Percentiles rank a stretch among this genome's conserved stretches.
phyloP scores from a whole-genome alignment of 1,140 invertebrate genomes.

The Leptinotarsa defecta region DNA sequence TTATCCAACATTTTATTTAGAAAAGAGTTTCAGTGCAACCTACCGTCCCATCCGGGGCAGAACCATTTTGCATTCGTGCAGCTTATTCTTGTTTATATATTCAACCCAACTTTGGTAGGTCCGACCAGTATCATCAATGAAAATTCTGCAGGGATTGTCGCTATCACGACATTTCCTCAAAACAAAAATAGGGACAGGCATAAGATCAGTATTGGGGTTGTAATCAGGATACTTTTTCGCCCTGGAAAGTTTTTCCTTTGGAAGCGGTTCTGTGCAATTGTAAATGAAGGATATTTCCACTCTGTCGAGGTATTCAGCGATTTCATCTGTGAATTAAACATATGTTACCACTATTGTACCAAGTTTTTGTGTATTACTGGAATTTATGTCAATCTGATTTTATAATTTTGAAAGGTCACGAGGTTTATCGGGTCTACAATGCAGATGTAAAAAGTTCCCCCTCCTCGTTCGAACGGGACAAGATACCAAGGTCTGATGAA shows the following conservation, averaged over 20 bases:
- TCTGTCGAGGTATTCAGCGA: slow-evolving; percentile 41
- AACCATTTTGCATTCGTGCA: slow-evolving; percentile 51
- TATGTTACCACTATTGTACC: slow-evolving; percentile 2
- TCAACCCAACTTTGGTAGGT: slow-evolving; percentile 51
- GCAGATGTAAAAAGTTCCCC: too few relatives aligned
- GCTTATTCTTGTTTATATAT: slow-evolving; percentile 54
- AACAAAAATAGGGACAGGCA: slow-evolving; percentile 47
- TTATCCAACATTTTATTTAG: too few relatives aligned
- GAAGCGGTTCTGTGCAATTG: slow-evolving; percentile 47
- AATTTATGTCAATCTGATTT: too few relatives aligned
- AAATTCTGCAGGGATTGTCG: slow-evolving; percentile 48
- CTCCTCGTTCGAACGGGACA: too few relatives aligned
- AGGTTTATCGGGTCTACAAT: too few relatives aligned
- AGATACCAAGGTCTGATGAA: too few relatives aligned
- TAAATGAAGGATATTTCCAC: slow-evolving; percentile 47
- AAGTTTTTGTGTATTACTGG: background rate
- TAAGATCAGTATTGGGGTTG: slow-evolving; percentile 45
- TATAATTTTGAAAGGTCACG: too few relatives aligned
- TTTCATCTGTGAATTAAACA: slow-evolving; percentile 11
- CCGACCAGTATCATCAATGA: slow-evolving; percentile 52
- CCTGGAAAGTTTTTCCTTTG: slow-evolving; percentile 43
- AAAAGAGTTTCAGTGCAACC: background rate
- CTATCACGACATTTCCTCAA: slow-evolving; percentile 47
- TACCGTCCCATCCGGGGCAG: slow-evolving; percentile 51
- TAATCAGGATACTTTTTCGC: slow-evolving; percentile 41